Percentiles rank a stretch among this genome's conserved stretches.
phyloP scores from a whole-genome alignment of 2,888 invertebrate genomes.

The Sesia apiformis region DNA sequence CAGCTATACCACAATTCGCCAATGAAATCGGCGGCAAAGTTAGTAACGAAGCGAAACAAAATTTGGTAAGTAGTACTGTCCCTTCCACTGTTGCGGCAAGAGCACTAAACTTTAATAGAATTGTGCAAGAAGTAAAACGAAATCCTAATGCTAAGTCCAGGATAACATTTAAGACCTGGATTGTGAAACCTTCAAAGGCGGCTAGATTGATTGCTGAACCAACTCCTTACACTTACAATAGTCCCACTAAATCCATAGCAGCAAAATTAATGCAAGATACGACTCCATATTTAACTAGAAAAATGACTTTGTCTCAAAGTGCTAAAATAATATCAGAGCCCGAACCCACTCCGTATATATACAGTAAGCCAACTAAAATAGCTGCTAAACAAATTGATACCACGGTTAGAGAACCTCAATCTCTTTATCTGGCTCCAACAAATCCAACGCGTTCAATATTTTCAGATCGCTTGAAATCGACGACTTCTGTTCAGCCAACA shows the following conservation, averaged over 20 bases:
- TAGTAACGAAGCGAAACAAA: conserved; percentile 43
- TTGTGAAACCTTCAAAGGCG: conserved; percentile 53
- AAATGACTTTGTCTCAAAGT: conserved; percentile 8
- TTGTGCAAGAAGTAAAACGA: conserved; percentile 42
- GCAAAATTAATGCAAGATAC: conserved; percentile 27
- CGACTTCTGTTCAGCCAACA: conserved; percentile 24
- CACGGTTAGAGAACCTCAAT: conserved; percentile 21
- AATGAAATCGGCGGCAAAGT: conserved; percentile 26
- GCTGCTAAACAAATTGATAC: conserved; percentile 27
- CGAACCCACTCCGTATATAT: conserved; percentile 13
- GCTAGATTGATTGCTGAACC: conserved; percentile 37
- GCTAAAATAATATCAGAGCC: conserved; percentile 7
- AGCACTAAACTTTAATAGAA: conserved; percentile 47
- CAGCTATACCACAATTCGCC: conserved; percentile 22
- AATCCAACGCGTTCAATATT: conserved; percentile 26
- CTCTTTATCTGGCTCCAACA: conserved; percentile 25
- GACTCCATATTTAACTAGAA: conserved; percentile 36
- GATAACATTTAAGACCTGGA: conserved; percentile 63
- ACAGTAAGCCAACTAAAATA: conserved; percentile 30
- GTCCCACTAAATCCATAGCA: conserved; percentile 27
- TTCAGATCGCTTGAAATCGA: conserved; percentile 15
- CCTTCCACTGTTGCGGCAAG: conserved; percentile 51
- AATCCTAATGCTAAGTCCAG: conserved; percentile 42
- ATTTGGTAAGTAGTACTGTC: conserved; percentile 53
- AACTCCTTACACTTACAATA: conserved; percentile 39